Evolutionary conservation across 2,888 invertebrate genomes (phyloP), one percentile per base, ranked within the genome.

Genomic region (Gryllus longicercus): DNA sequence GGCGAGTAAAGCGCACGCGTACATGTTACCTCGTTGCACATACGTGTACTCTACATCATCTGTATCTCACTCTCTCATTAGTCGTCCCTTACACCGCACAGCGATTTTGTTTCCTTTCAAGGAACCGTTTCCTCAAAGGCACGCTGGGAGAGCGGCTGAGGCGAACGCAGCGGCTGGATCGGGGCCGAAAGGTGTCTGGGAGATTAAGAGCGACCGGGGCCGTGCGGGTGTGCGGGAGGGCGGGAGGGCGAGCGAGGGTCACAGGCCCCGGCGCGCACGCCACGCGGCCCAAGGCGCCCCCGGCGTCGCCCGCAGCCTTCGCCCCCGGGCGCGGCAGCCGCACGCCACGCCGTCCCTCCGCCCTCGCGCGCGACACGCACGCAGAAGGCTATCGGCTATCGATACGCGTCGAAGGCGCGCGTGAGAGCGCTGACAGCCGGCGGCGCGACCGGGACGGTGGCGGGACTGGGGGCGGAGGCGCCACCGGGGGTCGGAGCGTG

Each of bases 401-500:
- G 63, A 63, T 63, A 63, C 63, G 63, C 63, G 63, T 63, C 63
- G 63, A 63, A 63, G 63, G 63, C 63, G 50, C 50, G 21, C n/a
- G 77, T 50, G 77, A 50, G 77, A 49, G 50, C 50, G 77, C 50
- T 77, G 49, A 51, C 77, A 51, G 38, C 49, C 77, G 23, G 77
- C 50, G 77, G 77, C 51, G 78, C 12, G 51, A 50, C 25, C 50
- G 50, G 49, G 38, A 21, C n/a, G 18, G 11, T 10, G n/a, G 51
- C 78, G 16, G 49, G 18, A 50, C 4, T 11, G 16, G 63, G 10
- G 63, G 63, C 63, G 18, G 63, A 18, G 63, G 63, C 63, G 63
- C 18, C 63, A 63, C 63, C 14, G 63, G 63, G 18, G 18, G 8
- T 10, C 16, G 14, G 63, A 18, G 63, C 63, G 63, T 18, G 63